Conservation (phyloP, 92 coral and sea anemone species). For the Hydrozoanthus gracilis region DNA sequence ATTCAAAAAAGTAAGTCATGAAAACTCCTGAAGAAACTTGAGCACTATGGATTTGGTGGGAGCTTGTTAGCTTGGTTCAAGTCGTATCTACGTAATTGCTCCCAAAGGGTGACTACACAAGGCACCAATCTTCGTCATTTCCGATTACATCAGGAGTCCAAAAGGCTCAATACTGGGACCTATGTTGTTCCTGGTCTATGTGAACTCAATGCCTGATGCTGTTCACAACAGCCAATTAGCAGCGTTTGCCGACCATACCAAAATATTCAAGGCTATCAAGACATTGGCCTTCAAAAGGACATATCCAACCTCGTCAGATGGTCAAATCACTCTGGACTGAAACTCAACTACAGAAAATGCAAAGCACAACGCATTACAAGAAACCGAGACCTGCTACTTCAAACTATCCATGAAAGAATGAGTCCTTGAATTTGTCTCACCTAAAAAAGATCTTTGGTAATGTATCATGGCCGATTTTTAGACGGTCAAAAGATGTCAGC, state of each 20-base stretch:
- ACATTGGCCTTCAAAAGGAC: neutral
- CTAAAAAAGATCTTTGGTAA: constrained; percentile 57
- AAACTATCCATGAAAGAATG: constrained; percentile 41
- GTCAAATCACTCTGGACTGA: constrained; percentile 50
- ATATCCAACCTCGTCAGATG: constrained; percentile 43
- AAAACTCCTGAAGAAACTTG: constrained; percentile 56
- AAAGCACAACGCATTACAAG: constrained; percentile 53
- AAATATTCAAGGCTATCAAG: neutral
- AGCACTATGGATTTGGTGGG: constrained; percentile 60
- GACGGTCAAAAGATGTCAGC: constrained; percentile 48
- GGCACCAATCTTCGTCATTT: constrained; percentile 56
- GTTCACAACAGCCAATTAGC: constrained; percentile 50
- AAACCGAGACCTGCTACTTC: constrained; percentile 38
- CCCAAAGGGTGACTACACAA: constrained; percentile 50
- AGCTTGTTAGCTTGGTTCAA: constrained; percentile 57
- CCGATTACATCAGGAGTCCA: constrained; percentile 72
- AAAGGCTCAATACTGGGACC: constrained; percentile 68
- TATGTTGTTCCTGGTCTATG: constrained; percentile 58
- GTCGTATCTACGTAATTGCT: constrained; percentile 53
- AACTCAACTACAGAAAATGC: constrained; percentile 44
- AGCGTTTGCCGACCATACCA: constrained; percentile 60
- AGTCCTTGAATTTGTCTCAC: constrained; percentile 22
- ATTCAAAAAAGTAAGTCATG: constrained; percentile 48
- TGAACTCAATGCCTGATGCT: constrained; percentile 50
- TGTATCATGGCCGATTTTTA: constrained; percentile 16